A percentile compares a stretch with the other conserved stretches of the same genome.
These are phyloP conservation scores for Galerucella nymphaeae DNA, from an alignment of 2,888 invertebrate genomes.

Conservation along the genomic window DNA sequence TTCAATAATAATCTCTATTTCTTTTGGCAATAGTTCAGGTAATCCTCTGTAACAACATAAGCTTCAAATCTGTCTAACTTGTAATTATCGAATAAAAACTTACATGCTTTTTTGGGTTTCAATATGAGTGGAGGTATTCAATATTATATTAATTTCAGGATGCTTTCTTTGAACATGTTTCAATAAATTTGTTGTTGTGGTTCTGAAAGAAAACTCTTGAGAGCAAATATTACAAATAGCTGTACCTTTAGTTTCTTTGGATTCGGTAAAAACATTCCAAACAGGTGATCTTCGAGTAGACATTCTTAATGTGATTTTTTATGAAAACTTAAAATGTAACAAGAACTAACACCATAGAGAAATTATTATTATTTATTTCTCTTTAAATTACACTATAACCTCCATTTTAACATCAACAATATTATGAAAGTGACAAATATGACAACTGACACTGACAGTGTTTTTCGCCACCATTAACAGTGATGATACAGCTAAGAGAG, in stretches of 20 bases:
- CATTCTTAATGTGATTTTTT: not conserved
- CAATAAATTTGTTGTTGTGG: slow-evolving; percentile 25
- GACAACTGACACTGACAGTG: not conserved
- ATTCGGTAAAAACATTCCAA: slow-evolving; percentile 31
- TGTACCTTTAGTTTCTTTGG: slow-evolving; percentile 16
- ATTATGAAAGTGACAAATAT: not conserved
- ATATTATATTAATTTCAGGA: slow-evolving; percentile 13
- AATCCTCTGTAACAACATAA: not conserved
- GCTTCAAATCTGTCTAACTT: not conserved
- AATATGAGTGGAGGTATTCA: not conserved
- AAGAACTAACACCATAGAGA: not conserved
- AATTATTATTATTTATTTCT: not conserved
- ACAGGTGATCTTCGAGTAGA: slow-evolving; percentile 20
- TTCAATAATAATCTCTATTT: not conserved
- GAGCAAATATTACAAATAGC: slow-evolving; percentile 28
- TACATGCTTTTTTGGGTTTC: not conserved
- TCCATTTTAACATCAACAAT: not conserved
- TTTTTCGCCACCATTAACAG: not conserved
- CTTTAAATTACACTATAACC: not conserved
- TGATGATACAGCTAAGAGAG: not conserved
- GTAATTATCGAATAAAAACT: not conserved
- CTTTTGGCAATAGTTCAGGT: not conserved
- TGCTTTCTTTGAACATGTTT: slow-evolving; percentile 29
- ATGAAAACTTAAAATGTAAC: not conserved
- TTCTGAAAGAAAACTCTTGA: slow-evolving; percentile 26